Conservation (phyloP, 2,888 invertebrate species). For the Agrotis ipsilon region DNA sequence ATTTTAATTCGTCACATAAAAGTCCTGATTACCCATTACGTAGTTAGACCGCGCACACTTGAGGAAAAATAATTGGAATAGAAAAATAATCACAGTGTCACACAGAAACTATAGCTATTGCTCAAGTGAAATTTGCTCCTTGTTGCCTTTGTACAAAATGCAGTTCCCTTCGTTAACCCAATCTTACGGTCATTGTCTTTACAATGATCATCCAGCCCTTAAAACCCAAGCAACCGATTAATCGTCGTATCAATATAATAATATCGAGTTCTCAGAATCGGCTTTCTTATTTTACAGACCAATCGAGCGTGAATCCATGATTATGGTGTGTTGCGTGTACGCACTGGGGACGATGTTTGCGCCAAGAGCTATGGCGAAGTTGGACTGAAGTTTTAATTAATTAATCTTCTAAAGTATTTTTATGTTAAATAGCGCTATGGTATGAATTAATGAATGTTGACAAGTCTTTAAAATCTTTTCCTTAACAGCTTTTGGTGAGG, state of each 20-base stretch:
- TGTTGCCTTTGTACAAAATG: background rate
- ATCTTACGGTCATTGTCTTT: background rate
- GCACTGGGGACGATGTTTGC: conserved; percentile 28
- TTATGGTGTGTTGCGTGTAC: conserved; percentile 45
- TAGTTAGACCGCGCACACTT: background rate
- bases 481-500: background rate
- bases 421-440: background rate
- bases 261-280: conserved; percentile 60
- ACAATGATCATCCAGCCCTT: conserved; percentile 34
- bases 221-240: conserved; percentile 38
- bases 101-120: no score
- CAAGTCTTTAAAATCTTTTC: background rate
- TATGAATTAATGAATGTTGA: background rate
- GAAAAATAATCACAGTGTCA: no score
- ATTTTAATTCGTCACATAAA: conserved; percentile 21
- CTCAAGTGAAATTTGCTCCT: background rate
- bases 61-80: conserved; percentile 13
- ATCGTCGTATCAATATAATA: conserved; percentile 33
- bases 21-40: conserved; percentile 14
- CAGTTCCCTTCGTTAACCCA: background rate
- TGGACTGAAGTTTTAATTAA: background rate
- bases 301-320: conserved; percentile 60
- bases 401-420: background rate
- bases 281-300: conserved; percentile 62
- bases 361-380: background rate